A percentile compares a stretch with the other conserved stretches of the same genome.
phyloP scores from a whole-genome alignment of 37 sponge, comb jelly and placozoan species.

The Spongilla lacustris region DNA sequence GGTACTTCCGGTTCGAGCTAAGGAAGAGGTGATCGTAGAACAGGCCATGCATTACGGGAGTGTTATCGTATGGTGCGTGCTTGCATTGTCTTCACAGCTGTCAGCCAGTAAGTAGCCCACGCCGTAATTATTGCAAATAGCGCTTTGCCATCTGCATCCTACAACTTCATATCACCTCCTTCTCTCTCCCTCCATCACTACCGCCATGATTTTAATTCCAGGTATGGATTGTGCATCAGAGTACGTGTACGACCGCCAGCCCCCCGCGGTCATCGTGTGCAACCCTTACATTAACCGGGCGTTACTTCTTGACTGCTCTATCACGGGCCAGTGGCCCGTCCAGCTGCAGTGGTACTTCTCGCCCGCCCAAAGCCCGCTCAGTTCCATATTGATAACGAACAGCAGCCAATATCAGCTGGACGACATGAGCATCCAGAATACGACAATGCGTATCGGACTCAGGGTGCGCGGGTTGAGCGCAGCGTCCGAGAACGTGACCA shows the following conservation, averaged over 20 bases:
- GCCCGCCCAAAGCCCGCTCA: background rate
- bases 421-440: background rate
- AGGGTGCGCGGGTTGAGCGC: background rate
- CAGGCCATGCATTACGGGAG: background rate
- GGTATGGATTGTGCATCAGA: background rate
- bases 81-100: background rate
- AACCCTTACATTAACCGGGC: constrained; percentile 21
- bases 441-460: background rate
- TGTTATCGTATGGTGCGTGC: background rate
- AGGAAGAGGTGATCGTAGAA: background rate
- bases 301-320: background rate
- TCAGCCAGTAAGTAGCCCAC: background rate
- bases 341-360: constrained; percentile 22
- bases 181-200: too few species aligned
- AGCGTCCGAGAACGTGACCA: background rate
- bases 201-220: too few species aligned
- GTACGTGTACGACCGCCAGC: constrained; percentile 18
- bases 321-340: background rate
- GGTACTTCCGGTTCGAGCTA: background rate
- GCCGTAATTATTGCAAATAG: too few species aligned
- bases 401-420: background rate
- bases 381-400: background rate
- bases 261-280: constrained; percentile 29
- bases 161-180: background rate
- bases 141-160: background rate